Percentiles rank a stretch among this genome's conserved stretches.
Evolutionary conservation across 2,113 vertebrate species (phyloP).

Genomic region (Stigmatopora nigra): DNA sequence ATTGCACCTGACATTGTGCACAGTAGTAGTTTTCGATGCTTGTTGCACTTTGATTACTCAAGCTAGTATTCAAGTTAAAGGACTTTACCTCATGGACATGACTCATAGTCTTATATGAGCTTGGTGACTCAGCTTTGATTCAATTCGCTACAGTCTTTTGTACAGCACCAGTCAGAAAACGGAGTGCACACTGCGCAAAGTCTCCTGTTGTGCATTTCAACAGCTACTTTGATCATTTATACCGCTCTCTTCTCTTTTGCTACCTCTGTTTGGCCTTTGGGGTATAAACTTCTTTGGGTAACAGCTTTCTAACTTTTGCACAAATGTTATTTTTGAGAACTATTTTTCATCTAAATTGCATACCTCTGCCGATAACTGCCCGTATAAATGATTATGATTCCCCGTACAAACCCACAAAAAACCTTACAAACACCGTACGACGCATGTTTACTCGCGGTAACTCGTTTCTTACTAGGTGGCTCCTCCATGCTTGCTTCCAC

Average conservation of each 20-base stretch:
- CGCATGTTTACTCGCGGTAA: too few relatives aligned
- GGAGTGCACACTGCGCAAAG: constrained; percentile 1
- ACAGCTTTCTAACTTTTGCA: not conserved
- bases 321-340: not conserved
- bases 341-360: not conserved
- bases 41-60: not conserved
- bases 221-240: constrained; percentile 2
- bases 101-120: constrained; percentile 43
- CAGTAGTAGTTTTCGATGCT: not conserved
- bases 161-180: not conserved
- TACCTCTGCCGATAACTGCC: too few relatives aligned
- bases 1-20: constrained; percentile 1
- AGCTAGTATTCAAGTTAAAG: not conserved
- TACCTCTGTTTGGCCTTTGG: constrained; percentile 1
- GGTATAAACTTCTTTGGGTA: constrained; percentile 5
- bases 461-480: too few relatives aligned
- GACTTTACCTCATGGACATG: constrained; percentile 29
- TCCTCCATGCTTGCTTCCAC: too few relatives aligned
- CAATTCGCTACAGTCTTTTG: not conserved
- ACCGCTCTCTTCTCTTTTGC: not conserved
- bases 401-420: too few relatives aligned
- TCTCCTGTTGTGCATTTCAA: constrained; percentile 3
- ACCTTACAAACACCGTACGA: too few relatives aligned
- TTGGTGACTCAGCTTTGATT: constrained; percentile 12
- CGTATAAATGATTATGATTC: too few relatives aligned